Conservation (phyloP, 2,113 vertebrate genomes). For the Helogale parvula region DNA sequence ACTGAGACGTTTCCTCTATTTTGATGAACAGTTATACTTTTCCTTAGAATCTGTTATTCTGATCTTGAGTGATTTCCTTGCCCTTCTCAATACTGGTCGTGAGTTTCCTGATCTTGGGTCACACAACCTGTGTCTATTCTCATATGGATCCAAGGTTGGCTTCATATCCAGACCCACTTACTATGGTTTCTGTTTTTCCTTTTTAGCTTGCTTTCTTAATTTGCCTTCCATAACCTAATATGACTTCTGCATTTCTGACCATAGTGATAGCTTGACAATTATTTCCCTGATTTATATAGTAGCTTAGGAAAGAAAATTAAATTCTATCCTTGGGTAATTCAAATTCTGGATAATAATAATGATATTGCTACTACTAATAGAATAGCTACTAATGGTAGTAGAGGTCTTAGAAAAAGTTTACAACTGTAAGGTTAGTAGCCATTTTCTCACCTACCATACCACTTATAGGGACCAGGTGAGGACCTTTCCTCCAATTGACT, state of each 20-base stretch:
- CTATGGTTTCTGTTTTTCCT: neutral
- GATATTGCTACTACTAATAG: neutral
- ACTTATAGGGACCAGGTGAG: neutral
- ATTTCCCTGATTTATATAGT: neutral
- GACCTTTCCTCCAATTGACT: neutral
- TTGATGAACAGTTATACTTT: neutral
- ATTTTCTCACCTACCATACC: neutral
- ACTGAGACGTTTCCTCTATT: neutral
- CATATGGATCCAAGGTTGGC: fast-evolving
- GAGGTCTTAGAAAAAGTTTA: neutral
- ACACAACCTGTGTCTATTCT: neutral
- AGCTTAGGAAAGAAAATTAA: neutral
- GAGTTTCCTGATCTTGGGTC: neutral
- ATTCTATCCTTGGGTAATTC: neutral
- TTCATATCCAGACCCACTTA: neutral
- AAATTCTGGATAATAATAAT: neutral
- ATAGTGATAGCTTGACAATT: neutral
- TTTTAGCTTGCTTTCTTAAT: neutral
- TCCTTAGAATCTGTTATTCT: neutral
- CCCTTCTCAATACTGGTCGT: neutral
- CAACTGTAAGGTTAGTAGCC: neutral
- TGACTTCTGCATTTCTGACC: neutral
- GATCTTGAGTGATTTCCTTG: neutral
- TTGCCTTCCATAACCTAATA: neutral
- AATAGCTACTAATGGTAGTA: neutral